phyloP scores from a whole-genome alignment of 2,113 vertebrate species.

The Dasyurus viverrinus region DNA sequence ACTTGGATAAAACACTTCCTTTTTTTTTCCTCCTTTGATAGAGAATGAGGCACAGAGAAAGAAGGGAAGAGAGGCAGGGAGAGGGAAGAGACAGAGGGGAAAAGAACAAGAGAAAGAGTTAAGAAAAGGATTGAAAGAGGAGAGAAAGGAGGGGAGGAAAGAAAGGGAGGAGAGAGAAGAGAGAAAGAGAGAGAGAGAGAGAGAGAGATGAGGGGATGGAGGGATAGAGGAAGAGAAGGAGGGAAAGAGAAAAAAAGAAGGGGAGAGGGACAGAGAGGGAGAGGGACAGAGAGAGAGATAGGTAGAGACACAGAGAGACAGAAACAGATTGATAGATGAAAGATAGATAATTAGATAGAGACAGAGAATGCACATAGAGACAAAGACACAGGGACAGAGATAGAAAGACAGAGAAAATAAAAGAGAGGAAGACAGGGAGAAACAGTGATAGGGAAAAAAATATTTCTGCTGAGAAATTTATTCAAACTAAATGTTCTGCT shows the following conservation, averaged over 20 bases:
- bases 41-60: neutral
- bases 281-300: fast-evolving
- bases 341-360: too few species aligned
- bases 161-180: neutral
- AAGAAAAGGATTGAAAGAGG: too few species aligned
- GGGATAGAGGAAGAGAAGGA: neutral
- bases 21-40: neutral
- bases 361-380: too few species aligned
- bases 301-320: too few species aligned
- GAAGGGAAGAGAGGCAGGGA: too few species aligned
- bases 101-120: too few species aligned
- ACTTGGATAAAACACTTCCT: neutral
- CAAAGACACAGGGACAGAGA: neutral
- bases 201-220: too few species aligned
- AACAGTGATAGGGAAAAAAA: neutral
- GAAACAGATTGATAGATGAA: too few species aligned
- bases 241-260: too few species aligned
- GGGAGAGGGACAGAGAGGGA: neutral
- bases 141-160: too few species aligned
- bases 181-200: neutral
- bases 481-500: conserved; percentile 48
- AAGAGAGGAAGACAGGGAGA: neutral
- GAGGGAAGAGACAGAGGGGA: too few species aligned
- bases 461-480: conserved; percentile 24
- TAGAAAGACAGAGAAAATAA: too few species aligned